phyloP scores from a whole-genome alignment of 2,888 invertebrate species.

The Tupiocoris notatus region DNA sequence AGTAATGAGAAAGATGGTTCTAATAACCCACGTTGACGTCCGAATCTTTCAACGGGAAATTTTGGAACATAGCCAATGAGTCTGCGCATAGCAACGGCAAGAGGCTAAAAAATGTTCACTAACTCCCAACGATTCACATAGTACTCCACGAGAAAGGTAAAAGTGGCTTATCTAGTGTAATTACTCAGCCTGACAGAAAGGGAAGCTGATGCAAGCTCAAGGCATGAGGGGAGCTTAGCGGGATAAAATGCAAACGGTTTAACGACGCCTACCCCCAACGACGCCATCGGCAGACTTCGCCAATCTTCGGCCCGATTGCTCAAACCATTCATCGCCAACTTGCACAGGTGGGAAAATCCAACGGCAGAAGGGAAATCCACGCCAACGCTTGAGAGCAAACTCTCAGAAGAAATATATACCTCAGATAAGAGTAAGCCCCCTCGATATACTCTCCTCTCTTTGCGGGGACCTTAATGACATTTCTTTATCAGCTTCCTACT shows the following conservation, averaged over 20 bases:
- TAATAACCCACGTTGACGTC: too few species aligned
- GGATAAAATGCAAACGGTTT: slow-evolving; percentile 16
- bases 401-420: slow-evolving; percentile 32
- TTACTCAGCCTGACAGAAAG: slow-evolving; percentile 17
- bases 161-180: slow-evolving; percentile 20
- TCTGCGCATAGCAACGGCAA: too few species aligned
- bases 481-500: slow-evolving; percentile 43
- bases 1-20: too few species aligned
- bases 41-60: too few species aligned
- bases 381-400: neutral
- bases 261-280: neutral
- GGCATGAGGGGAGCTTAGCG: slow-evolving; percentile 4
- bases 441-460: slow-evolving; percentile 42
- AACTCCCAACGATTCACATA: too few species aligned
- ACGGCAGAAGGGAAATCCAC: neutral
- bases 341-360: too few species aligned
- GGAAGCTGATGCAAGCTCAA: neutral
- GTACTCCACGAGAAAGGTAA: too few species aligned
- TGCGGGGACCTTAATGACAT: slow-evolving; percentile 42
- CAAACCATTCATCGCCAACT: slow-evolving; percentile 7
- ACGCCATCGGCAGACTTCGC: neutral
- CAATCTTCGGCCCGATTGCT: neutral
- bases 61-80: too few species aligned
- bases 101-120: too few species aligned
- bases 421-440: slow-evolving; percentile 38